Conservation (phyloP, 1,140 invertebrate species). For the Drosophila sechellia region DNA sequence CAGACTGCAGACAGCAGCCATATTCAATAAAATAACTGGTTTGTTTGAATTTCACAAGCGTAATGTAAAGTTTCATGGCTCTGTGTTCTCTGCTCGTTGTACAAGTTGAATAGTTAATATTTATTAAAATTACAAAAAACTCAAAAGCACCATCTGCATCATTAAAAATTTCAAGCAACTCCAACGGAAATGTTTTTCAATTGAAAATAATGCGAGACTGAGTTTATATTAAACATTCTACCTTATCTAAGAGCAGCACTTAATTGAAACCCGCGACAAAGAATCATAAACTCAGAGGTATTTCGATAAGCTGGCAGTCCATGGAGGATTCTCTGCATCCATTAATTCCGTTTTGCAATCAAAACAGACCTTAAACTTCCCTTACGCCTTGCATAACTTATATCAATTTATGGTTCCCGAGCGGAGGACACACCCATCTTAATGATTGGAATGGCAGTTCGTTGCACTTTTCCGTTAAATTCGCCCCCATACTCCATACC, state of each 20-base stretch:
- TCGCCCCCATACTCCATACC: background rate
- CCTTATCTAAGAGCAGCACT: background rate
- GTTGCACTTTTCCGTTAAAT: conserved; percentile 52
- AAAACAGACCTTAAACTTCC: conserved; percentile 29
- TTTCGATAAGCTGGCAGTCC: conserved; percentile 29
- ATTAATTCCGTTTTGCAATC: conserved; percentile 19
- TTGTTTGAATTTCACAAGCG: conserved; percentile 7
- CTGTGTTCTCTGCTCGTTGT: conserved; percentile 27
- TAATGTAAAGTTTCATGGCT: conserved; percentile 20
- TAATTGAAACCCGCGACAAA: conserved; percentile 28
- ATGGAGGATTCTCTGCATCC: background rate
- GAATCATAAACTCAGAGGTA: conserved; percentile 36
- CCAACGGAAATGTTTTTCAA: no score
- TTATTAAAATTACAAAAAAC: conserved; percentile 2
- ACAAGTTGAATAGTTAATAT: conserved; percentile 25
- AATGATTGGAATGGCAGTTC: conserved; percentile 62
- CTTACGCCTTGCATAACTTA: conserved; percentile 53
- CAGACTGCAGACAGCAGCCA: conserved; percentile 13
- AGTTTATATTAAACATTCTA: no score
- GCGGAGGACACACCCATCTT: conserved; percentile 32
- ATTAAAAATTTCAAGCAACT: conserved; percentile 1
- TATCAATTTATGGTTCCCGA: conserved; percentile 44
- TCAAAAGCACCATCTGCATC: conserved; percentile 12
- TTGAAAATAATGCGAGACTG: no score
- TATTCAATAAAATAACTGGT: conserved; percentile 16